These are phyloP conservation scores for Ceratoteleas bidentatus DNA, from an alignment of 1,140 invertebrate genomes.

Conservation along the genomic window DNA sequence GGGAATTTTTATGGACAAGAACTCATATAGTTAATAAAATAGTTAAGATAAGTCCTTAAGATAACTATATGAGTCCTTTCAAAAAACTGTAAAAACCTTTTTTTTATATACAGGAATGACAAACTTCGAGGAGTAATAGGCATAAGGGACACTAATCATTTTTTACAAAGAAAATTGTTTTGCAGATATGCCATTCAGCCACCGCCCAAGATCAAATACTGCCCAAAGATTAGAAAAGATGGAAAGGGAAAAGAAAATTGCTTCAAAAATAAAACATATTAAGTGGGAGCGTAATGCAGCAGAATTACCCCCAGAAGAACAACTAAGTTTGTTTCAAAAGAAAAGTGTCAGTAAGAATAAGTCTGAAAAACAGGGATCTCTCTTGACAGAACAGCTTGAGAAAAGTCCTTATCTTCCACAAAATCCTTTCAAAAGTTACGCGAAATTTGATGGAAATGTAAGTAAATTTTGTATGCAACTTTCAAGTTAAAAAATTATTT, in stretches of 20 bases:
- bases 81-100: too few species aligned
- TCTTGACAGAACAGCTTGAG: slow-evolving; percentile 87
- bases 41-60: too few species aligned
- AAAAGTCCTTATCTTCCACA: slow-evolving; percentile 87
- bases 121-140: too few species aligned
- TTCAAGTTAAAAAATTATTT: too few species aligned
- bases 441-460: slow-evolving; percentile 94
- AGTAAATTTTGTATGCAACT: too few species aligned
- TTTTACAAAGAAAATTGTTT: slow-evolving; percentile 22
- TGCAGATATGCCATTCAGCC: slow-evolving; percentile 82
- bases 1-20: too few species aligned
- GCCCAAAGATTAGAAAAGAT: slow-evolving; percentile 94
- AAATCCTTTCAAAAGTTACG: slow-evolving; percentile 94
- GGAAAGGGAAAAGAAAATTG: slow-evolving; percentile 91
- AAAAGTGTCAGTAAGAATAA: slow-evolving; percentile 78
- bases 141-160: slow-evolving; percentile 23
- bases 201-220: slow-evolving; percentile 91
- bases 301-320: slow-evolving; percentile 83
- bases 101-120: too few species aligned
- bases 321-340: slow-evolving; percentile 86
- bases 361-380: slow-evolving; percentile 82
- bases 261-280: slow-evolving; percentile 88
- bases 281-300: slow-evolving; percentile 87
- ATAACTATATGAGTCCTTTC: too few species aligned
- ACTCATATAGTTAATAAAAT: too few species aligned